Evolutionary conservation across 2,797 vertebrate genomes (phyloP), one percentile per base, ranked within the genome.

Genomic region (Epinephelus coioides): DNA sequence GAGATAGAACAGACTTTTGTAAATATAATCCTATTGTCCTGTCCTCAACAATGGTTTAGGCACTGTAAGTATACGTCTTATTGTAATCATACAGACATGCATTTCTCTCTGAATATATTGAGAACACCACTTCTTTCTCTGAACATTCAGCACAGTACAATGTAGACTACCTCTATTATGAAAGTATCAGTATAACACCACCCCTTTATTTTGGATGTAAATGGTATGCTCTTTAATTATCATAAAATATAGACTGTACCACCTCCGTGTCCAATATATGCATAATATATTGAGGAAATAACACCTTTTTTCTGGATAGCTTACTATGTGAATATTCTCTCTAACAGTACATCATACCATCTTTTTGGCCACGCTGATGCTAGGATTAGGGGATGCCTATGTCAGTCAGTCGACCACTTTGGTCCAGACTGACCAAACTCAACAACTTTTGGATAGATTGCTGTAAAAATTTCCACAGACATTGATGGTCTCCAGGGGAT

Each of bases 1-100:
- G 69, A 78, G 72, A 74, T 63, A 65, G 69, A 73, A 66, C 63
- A 71, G 54, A 79, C 47, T 79, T 82, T 66, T 82, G 73, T 60
- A 21, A 69, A 86, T 65, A 55, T 82, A 78, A 81, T 84, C 84
- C 80, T 64, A 78, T 82, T 87, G 82, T 77, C 54, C 60, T 69
- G 61, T 70, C 44, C 51, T 79, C 56, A 85, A 43, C 66, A n/a
- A 18, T 12, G 79, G 69, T 63, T 79, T 55, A 2, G 69, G 46
- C 27, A 9, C 64, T 73, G 66, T 27, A 65, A 65, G 54, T 61
- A 44, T 46, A 46, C 75, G 43, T 61, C 25, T 69, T 75, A 73
- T 25, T 65, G 56, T 75, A 78, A 84, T 73, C 46, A 50, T 11
- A 27, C 69, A 43, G 69, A 27, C 25, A 49, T 56, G 43, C 55